Evolutionary conservation across 2,797 vertebrate genomes (phyloP), one percentile per base, ranked within the genome.

Genomic region (Cichlasoma orientale): DNA sequence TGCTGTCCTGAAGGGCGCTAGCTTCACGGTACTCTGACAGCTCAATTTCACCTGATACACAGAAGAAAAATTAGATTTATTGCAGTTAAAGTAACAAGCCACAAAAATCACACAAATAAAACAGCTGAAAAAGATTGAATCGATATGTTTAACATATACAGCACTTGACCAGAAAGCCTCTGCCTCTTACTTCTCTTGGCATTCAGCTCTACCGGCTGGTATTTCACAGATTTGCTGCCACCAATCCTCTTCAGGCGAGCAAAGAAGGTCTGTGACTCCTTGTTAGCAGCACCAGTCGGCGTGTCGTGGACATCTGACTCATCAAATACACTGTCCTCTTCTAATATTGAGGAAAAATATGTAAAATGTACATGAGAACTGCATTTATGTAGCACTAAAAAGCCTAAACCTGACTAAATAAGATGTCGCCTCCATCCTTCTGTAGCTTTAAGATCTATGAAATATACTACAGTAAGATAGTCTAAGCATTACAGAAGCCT

Each of bases 281-380:
- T 99, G 94, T 96, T 98, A 86, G 96, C 96, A 66, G 97, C 98
- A 90, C 98, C 98, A 81, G 98, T 99, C 78, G 98, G 98, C 41
- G 98, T 99, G 92, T 99, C 98, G 77, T 99, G 98, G 92, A 99
- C 96, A 86, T 99, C 98, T 82, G 98, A 99, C 95, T 99, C 98
- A 94, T 99, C 98, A 87, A 99, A 99, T 81, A 99, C 98, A 88
- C 98, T 99, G 95, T 99, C 98, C 94, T 99, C 98, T 92, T 99
- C 98, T 97, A 94, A 70, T 68, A 86, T 74, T 27, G 18, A 84
- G 57, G 70, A 55, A 61, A 79, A 82, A 56, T 19, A 72, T 44
- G 25, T 2, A 56, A 61, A 77, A 52, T 59, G 1, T 57, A 66
- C 53, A 86, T 84, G 19, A 83, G 41, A 7, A 1, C 7, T 54